These are phyloP conservation scores for Eulacestoma nigropectus DNA, from an alignment of 2,113 vertebrate genomes.

Conservation along the genomic window DNA sequence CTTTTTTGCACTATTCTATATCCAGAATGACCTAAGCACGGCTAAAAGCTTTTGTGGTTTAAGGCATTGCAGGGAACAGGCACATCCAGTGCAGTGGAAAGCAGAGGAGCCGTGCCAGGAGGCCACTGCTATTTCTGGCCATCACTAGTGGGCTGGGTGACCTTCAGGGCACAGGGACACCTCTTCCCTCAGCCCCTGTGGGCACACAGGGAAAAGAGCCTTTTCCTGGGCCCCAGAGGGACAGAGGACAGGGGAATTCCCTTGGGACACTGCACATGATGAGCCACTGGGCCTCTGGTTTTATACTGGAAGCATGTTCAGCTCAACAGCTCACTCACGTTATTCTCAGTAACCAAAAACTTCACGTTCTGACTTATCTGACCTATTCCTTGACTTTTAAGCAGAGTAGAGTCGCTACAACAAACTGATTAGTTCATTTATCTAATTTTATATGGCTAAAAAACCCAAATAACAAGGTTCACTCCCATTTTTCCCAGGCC, in stretches of 20 bases:
- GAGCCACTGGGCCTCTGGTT: background rate
- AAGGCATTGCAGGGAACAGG: background rate
- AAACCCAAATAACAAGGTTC: background rate
- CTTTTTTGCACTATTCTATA: background rate
- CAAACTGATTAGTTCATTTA: background rate
- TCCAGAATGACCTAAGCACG: background rate
- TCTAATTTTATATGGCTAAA: background rate
- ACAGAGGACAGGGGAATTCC: background rate
- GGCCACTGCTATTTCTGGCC: background rate
- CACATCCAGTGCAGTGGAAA: background rate
- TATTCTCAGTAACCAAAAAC: background rate
- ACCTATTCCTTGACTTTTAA: background rate
- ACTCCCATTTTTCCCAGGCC: background rate
- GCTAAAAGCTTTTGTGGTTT: conserved; percentile 20
- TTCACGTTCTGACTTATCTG: background rate
- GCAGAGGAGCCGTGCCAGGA: background rate
- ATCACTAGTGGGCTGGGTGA: background rate
- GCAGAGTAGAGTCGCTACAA: background rate
- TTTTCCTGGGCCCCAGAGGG: background rate
- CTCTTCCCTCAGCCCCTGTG: background rate
- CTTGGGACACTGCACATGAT: too few species aligned
- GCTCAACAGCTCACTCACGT: background rate
- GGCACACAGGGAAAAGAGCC: background rate
- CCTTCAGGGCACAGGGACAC: background rate
- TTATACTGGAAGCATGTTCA: background rate